Conservation (phyloP, 2,113 vertebrate genomes). For the Hassar affinis region DNA sequence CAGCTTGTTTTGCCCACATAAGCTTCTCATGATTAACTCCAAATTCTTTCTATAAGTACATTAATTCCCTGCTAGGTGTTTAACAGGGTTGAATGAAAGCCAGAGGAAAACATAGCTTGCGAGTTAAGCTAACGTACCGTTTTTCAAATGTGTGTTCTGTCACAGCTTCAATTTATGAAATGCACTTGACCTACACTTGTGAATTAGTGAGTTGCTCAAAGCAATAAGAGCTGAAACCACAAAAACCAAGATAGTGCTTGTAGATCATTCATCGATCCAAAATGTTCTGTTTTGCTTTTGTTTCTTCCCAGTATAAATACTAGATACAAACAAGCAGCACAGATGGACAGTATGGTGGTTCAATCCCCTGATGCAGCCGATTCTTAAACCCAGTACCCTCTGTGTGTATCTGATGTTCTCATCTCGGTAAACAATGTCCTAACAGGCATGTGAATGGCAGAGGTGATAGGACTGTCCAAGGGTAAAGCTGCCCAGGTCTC, state of each 20-base stretch:
- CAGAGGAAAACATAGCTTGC: background rate
- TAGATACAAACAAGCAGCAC: background rate
- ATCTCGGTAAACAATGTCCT: conserved; percentile 14
- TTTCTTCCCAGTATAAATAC: background rate
- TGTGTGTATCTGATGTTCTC: background rate
- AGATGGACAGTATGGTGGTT: no score
- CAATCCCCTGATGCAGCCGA: background rate
- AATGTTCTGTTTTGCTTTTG: background rate
- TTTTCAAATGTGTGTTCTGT: background rate
- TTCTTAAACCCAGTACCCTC: background rate
- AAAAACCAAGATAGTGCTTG: background rate
- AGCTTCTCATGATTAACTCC: background rate
- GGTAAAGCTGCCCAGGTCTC: conserved; percentile 20
- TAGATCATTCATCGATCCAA: background rate
- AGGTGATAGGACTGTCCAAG: conserved; percentile 33
- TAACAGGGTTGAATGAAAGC: background rate
- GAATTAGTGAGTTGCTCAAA: background rate
- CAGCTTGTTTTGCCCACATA: background rate
- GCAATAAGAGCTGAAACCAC: background rate
- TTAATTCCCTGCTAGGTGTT: background rate
- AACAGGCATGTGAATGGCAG: conserved; percentile 13
- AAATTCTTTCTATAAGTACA: background rate
- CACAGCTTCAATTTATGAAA: background rate
- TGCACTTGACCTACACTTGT: background rate
- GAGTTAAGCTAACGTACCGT: background rate